These are phyloP conservation scores for Darevskia nairensis DNA, from an alignment of 2,797 vertebrate species.

Conservation along the genomic window DNA sequence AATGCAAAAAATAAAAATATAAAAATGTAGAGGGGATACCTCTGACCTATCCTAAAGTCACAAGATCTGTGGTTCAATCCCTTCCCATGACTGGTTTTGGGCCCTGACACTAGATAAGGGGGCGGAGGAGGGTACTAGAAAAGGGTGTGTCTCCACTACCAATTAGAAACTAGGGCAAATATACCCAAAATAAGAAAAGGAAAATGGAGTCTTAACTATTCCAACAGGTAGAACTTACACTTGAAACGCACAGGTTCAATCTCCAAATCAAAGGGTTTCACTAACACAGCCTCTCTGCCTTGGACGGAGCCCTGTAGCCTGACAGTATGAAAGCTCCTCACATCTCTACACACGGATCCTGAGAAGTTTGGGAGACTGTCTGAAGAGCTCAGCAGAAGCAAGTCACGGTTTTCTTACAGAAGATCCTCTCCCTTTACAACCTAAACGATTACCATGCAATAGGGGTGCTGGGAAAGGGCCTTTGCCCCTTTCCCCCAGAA, in stretches of 20 bases:
- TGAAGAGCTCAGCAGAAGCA: too few species aligned
- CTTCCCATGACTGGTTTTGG: background rate
- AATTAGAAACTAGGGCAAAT: background rate
- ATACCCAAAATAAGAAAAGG: background rate
- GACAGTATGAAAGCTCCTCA: background rate
- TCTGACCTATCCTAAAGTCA: too few species aligned
- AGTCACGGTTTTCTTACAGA: too few species aligned
- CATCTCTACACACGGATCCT: background rate
- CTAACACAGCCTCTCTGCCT: too few species aligned
- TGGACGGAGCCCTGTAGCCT: background rate
- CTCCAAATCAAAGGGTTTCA: too few species aligned
- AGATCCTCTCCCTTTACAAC: too few species aligned
- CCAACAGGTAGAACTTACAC: background rate
- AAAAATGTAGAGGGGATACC: background rate
- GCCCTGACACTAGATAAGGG: too few species aligned
- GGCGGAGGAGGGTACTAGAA: too few species aligned
- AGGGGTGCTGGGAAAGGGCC: too few species aligned
- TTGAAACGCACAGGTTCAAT: background rate
- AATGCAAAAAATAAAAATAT: background rate
- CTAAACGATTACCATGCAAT: too few species aligned
- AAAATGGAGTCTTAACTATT: background rate
- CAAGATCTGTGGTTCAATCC: background rate
- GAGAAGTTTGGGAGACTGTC: background rate
- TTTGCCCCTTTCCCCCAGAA: too few species aligned
- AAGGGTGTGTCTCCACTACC: background rate